These are phyloP conservation scores for Sarcophaga bullata DNA, from an alignment of 1,140 invertebrate species.

Conservation along the genomic window DNA sequence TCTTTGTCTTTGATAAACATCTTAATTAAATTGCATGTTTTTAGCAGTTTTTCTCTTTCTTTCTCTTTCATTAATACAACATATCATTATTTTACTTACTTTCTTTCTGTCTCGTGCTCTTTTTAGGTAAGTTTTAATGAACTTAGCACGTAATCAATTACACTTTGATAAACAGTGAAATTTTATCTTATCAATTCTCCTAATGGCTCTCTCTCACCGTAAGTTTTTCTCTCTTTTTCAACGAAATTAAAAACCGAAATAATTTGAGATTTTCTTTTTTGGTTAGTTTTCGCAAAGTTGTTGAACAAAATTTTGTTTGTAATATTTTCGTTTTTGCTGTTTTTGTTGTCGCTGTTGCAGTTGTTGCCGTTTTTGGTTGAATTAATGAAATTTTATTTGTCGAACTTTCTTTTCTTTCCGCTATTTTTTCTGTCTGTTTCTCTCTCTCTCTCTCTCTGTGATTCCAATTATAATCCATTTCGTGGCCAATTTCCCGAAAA, in stretches of 20 bases:
- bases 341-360: not conserved
- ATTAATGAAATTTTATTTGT: not conserved
- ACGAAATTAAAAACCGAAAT: no score
- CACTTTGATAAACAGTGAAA: constrained; percentile 37
- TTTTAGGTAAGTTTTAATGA: constrained; percentile 31
- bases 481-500: constrained; percentile 31
- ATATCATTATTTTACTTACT: constrained; percentile 20
- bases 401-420: not conserved
- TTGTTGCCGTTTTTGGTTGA: not conserved
- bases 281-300: not conserved
- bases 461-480: not conserved
- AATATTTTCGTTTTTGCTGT: not conserved
- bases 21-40: constrained; percentile 13
- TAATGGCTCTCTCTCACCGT: not conserved
- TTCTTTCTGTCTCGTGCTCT: not conserved
- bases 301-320: no score
- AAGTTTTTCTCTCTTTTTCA: no score
- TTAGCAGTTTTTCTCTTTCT: not conserved
- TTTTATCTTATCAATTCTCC: not conserved
- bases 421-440: not conserved
- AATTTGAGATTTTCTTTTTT: not conserved
- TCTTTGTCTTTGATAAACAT: not conserved
- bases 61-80: not conserved
- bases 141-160: constrained; percentile 34
- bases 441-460: not conserved